Percentiles rank a stretch among this genome's conserved stretches.
phyloP scores from a whole-genome alignment of 2,888 invertebrate genomes.

The Cephus runcator region DNA sequence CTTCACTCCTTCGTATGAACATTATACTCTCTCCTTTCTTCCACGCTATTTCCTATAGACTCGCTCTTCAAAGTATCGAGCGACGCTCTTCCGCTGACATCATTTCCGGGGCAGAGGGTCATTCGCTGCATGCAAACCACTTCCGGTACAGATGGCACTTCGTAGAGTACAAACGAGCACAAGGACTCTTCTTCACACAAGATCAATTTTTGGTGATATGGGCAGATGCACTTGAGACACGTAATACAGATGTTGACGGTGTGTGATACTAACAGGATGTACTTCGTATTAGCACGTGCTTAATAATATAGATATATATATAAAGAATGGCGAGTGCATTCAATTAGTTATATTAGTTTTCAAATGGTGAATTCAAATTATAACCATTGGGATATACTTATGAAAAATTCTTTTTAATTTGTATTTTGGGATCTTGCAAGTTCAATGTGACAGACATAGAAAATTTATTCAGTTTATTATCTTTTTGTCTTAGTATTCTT shows the following conservation, averaged over 20 bases:
- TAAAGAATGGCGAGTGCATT: not conserved
- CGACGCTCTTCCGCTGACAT: constrained; percentile 6
- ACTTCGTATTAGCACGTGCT: not conserved
- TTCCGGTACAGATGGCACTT: not conserved
- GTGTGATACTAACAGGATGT: not conserved
- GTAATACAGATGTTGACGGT: not conserved
- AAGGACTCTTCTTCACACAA: not conserved
- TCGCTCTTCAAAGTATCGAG: constrained; percentile 9
- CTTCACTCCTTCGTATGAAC: not conserved
- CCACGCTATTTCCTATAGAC: constrained; percentile 2
- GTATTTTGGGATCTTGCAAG: not conserved
- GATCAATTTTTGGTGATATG: not conserved
- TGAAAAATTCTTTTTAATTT: not conserved
- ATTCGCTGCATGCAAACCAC: constrained; percentile 7
- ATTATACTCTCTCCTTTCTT: not conserved
- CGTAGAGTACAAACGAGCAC: not conserved
- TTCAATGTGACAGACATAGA: not conserved
- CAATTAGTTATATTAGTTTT: not conserved
- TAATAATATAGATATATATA: not conserved
- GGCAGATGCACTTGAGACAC: not conserved
- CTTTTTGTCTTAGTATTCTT: not conserved
- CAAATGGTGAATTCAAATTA: not conserved
- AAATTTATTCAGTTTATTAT: not conserved
- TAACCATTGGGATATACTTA: not conserved
- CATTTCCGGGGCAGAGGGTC: constrained; percentile 12